Conservation (phyloP, 1,140 invertebrate species). For the Hylaeus volcanicus region DNA sequence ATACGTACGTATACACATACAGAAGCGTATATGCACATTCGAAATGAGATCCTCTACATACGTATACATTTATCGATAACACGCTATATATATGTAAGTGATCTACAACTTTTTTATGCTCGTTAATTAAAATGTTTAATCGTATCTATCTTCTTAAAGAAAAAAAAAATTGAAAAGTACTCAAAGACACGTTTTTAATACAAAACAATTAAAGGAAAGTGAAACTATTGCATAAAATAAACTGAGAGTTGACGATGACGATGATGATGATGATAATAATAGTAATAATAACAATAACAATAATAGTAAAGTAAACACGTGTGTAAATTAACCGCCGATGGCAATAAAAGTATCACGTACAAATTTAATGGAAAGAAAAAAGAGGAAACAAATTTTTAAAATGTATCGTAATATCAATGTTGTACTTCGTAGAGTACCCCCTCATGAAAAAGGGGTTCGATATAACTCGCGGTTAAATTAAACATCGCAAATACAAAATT, state of each 20-base stretch:
- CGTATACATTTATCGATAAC: not conserved
- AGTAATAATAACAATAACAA: conserved; percentile 5
- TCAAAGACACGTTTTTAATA: conserved; percentile 8
- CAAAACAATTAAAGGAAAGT: conserved; percentile 32
- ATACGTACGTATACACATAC: conserved; percentile 10
- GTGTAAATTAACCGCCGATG: conserved; percentile 36
- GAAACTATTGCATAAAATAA: conserved; percentile 15
- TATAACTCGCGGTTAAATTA: conserved; percentile 11
- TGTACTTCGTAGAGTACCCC: not conserved
- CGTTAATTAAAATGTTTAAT: not conserved
- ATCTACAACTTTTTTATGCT: conserved; percentile 19
- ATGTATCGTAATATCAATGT: conserved; percentile 13
- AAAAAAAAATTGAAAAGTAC: conserved; percentile 5
- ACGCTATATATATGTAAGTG: conserved; percentile 12
- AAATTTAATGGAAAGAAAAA: conserved; percentile 34
- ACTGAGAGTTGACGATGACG: no score
- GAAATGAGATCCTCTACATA: not conserved
- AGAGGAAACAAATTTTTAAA: conserved; percentile 23
- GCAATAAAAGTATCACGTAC: conserved; percentile 53
- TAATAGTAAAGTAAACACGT: conserved; percentile 1
- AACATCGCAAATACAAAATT: not conserved
- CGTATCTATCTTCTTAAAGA: conserved; percentile 6
- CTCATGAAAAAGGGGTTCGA: not conserved
- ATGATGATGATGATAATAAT: no score
- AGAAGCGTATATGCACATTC: conserved; percentile 9